Evolutionary conservation across 2,888 invertebrate genomes (phyloP).

Genomic region (Idaea aversata): DNA sequence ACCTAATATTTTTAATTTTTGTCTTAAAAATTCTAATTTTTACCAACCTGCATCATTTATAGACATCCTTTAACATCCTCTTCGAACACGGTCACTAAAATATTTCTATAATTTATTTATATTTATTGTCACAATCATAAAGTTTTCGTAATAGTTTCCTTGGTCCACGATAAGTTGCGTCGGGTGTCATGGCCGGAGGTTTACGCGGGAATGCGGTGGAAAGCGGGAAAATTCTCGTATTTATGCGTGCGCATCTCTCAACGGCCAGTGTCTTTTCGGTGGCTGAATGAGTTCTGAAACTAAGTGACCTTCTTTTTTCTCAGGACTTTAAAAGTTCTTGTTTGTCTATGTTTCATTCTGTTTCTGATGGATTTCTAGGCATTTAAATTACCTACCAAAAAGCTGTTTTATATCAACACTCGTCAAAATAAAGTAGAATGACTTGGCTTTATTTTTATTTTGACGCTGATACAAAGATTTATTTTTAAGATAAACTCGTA

Average conservation of each 20-base stretch:
- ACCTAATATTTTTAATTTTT: neutral
- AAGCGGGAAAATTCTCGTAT: constrained; percentile 41
- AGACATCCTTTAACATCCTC: constrained; percentile 14
- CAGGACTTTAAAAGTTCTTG: too few species aligned
- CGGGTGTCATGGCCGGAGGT: constrained; percentile 40
- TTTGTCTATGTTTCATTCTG: too few species aligned
- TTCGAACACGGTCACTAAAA: constrained; percentile 3
- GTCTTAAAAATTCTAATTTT: neutral
- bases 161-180: constrained; percentile 29
- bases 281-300: too few species aligned
- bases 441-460: too few species aligned
- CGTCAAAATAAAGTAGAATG: too few species aligned
- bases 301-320: too few species aligned
- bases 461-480: too few species aligned
- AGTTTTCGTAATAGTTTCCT: constrained; percentile 31
- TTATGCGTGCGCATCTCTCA: constrained; percentile 42
- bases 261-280: constrained; percentile 16
- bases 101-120: too few species aligned
- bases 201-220: constrained; percentile 58
- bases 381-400: too few species aligned
- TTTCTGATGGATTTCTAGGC: too few species aligned
- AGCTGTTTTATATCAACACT: too few species aligned
- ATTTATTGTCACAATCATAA: constrained; percentile 8
- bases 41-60: constrained; percentile 23
- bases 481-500: too few species aligned